Conservation (phyloP, 1,140 invertebrate species). For the Metaphire vulgaris region DNA sequence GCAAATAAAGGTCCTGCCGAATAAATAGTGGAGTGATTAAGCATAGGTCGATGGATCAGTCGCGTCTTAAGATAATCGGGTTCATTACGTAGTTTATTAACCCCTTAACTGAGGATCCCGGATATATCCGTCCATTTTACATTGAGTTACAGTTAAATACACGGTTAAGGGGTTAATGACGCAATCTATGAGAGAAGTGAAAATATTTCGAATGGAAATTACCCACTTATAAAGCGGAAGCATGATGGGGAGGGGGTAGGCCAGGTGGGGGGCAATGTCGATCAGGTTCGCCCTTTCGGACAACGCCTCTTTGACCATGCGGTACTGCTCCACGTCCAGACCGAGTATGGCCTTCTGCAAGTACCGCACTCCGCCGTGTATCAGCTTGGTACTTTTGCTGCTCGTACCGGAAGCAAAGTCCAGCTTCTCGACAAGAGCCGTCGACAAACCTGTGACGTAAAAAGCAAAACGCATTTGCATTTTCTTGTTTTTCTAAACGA, state of each 20-base stretch:
- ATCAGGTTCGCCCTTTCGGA: constrained; percentile 90
- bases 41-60: too few species aligned
- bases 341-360: constrained; percentile 95
- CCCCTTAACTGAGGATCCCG: too few species aligned
- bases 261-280: constrained; percentile 90
- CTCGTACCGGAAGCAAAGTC: constrained; percentile 97
- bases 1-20: too few species aligned
- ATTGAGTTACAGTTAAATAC: too few species aligned
- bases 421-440: constrained; percentile 89
- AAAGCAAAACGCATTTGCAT: background rate
- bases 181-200: too few species aligned
- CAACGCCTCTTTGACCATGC: constrained; percentile 70
- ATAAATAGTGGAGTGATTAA: too few species aligned
- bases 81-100: too few species aligned
- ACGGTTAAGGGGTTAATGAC: too few species aligned
- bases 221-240: constrained; percentile 91
- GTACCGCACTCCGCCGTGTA: constrained; percentile 98
- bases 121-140: too few species aligned
- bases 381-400: constrained; percentile 88
- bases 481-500: background rate
- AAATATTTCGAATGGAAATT: too few species aligned
- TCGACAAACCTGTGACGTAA: constrained; percentile 70
- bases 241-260: constrained; percentile 95
- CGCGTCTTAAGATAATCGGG: too few species aligned
- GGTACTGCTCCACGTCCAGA: constrained; percentile 71